These are phyloP conservation scores for Neodiprion lecontei DNA, from an alignment of 1,140 invertebrate genomes.

Conservation along the genomic window DNA sequence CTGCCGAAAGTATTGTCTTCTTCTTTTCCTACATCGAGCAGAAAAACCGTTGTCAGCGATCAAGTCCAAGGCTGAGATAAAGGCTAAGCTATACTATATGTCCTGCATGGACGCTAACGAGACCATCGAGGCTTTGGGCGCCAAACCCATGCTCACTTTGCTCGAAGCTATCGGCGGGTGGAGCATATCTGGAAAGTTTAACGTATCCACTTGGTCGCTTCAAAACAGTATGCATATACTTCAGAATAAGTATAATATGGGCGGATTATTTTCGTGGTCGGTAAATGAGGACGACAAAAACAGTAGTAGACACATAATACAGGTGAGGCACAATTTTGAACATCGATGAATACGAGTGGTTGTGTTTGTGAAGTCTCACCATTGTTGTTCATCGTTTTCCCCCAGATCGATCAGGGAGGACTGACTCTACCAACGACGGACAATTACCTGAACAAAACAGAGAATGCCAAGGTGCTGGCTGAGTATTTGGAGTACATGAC, in stretches of 20 bases:
- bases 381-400: slow-evolving; percentile 32
- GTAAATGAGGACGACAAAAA: slow-evolving; percentile 94
- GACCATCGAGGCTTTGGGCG: slow-evolving; percentile 84
- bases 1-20: slow-evolving; percentile 39
- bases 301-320: slow-evolving; percentile 85
- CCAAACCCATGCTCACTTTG: slow-evolving; percentile 80
- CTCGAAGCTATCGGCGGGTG: slow-evolving; percentile 79
- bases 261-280: slow-evolving; percentile 88
- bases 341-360: background rate
- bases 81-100: slow-evolving; percentile 89
- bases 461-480: slow-evolving; percentile 78
- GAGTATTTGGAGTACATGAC: slow-evolving; percentile 95
- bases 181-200: slow-evolving; percentile 72
- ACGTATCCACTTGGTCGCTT: slow-evolving; percentile 75
- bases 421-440: slow-evolving; percentile 88
- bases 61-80: slow-evolving; percentile 82
- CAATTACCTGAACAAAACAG: slow-evolving; percentile 90
- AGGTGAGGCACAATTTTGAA: slow-evolving; percentile 63
- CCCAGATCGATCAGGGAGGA: slow-evolving; percentile 91
- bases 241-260: slow-evolving; percentile 88
- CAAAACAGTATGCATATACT: slow-evolving; percentile 79
- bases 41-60: slow-evolving; percentile 68
- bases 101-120: slow-evolving; percentile 94
- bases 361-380: background rate
- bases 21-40: slow-evolving; percentile 35